Conservation (phyloP, 1,140 invertebrate species). For the Batillaria attramentaria region DNA sequence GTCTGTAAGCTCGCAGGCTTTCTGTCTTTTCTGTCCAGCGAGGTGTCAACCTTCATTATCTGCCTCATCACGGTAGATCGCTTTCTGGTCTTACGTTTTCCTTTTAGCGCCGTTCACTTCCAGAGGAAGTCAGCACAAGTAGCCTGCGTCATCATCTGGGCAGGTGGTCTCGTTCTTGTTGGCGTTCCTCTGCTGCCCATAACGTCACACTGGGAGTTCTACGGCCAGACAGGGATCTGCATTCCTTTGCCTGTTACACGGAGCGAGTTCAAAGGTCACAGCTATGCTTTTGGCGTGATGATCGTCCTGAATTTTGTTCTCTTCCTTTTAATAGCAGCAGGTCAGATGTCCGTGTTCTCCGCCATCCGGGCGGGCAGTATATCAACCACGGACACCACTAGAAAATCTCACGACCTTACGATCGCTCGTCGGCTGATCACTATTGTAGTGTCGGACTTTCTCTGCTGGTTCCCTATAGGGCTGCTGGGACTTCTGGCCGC, state of each 20-base stretch:
- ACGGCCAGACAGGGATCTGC: slow-evolving; percentile 6
- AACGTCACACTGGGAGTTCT: background rate
- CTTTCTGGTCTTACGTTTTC: background rate
- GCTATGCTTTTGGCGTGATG: background rate
- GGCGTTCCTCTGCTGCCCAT: background rate
- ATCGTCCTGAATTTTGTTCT: background rate
- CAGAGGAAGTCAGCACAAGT: background rate
- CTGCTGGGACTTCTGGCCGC: background rate
- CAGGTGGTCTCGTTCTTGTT: background rate
- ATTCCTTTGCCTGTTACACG: background rate
- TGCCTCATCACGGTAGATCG: background rate
- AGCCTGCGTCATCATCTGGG: background rate
- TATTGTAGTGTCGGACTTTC: too few relatives aligned
- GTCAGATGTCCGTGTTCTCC: background rate
- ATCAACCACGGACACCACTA: background rate
- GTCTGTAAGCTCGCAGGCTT: background rate
- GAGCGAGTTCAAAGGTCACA: background rate
- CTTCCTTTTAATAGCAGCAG: background rate
- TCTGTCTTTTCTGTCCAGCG: background rate
- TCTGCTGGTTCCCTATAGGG: background rate
- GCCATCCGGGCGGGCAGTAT: background rate
- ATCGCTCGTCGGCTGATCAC: background rate
- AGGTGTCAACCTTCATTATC: background rate
- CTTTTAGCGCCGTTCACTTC: background rate
- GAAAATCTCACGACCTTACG: background rate